Evolutionary conservation across 2,113 vertebrate species (phyloP).

Genomic region (Apeltes quadracus): DNA sequence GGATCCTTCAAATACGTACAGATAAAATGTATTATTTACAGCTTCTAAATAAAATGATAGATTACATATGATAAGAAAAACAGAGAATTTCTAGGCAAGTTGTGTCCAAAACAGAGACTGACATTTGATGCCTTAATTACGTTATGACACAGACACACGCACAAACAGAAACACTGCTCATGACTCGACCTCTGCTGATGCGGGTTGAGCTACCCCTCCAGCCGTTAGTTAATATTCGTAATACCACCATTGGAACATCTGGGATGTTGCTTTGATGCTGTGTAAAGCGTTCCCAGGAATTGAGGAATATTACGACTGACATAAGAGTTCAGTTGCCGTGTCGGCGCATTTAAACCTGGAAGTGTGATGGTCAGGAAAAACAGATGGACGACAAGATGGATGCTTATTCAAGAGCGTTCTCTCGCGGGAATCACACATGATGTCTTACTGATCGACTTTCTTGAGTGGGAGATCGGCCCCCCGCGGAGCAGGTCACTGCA

Average conservation of each 20-base stretch:
- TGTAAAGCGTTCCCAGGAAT: not conserved
- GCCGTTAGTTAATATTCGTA: conserved; percentile 62
- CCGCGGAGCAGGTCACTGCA: conserved; percentile 27
- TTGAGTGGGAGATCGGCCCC: conserved; percentile 16
- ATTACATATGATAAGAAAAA: conserved; percentile 16
- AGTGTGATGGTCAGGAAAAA: conserved; percentile 5
- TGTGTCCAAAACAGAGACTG: conserved; percentile 38
- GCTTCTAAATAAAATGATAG: not conserved
- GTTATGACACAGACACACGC: conserved; percentile 5
- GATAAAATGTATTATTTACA: conserved; percentile 16
- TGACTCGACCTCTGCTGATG: conserved; percentile 54
- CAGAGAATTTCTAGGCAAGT: not conserved
- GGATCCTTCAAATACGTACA: too few relatives aligned
- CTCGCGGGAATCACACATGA: not conserved
- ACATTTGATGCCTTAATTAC: conserved; percentile 37
- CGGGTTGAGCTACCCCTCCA: conserved; percentile 68
- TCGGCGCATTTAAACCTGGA: conserved; percentile 19
- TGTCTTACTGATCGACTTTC: conserved; percentile 1
- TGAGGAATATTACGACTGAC: conserved; percentile 2
- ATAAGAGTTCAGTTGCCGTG: conserved; percentile 10
- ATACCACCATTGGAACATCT: conserved; percentile 33
- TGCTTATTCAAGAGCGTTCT: conserved; percentile 22
- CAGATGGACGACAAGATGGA: conserved; percentile 7
- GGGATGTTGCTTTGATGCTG: conserved; percentile 18
- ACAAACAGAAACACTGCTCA: conserved; percentile 30